Base-by-base conservation (phyloP, 2,888 invertebrate genomes). In the Galerucella nymphaeae region DNA sequence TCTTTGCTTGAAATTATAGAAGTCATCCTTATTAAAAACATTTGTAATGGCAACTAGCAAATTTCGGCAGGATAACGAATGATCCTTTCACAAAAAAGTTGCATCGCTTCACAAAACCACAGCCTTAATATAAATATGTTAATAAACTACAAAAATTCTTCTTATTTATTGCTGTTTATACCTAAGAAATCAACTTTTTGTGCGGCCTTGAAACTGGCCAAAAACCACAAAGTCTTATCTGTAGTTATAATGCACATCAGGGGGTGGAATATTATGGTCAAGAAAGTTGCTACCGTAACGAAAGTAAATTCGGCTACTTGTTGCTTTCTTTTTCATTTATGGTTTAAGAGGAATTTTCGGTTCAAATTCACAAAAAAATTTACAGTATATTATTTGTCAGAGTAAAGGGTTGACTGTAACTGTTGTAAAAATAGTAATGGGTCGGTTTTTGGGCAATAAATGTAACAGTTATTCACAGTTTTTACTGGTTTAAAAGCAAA, bases 211-310 rank as follows among this genome's bases (percentile, higher is more conserved):
- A 66, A 55, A 41, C 57, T 42, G 57, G 58, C 57, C 57, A 42
- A 42, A 57, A 66, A 66, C 66, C 66, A 57, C 66, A 66, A 66
- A 41, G 13, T 57, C 50, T 55, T 66, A 66, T 53, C 66, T 55
- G 66, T 55, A 66, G 13, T 45, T 14, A 66, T 55, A 55, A n/a
- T 20, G n/a, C 66, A 55, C 66, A 10, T 9, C 66, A 16, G 66
- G 66, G 66, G 66, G 30, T 65, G 53, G 38, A 65, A 53, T 65
- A 53, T 55, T 5, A 16, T 58, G 38, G 45, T 63, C 30, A 66
- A 66, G 55, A 66, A 20, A 66, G 58, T 57, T 18, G 16, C 23
- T 11, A 58, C 65, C 57, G 42, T 42, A 66, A 66, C 55, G 66
- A 66, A 66, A 66, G 66, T 66, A 41, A 42, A n/a, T n/a, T 14